Conservation (phyloP, 2,797 vertebrate species). For the Spinus pinus region DNA sequence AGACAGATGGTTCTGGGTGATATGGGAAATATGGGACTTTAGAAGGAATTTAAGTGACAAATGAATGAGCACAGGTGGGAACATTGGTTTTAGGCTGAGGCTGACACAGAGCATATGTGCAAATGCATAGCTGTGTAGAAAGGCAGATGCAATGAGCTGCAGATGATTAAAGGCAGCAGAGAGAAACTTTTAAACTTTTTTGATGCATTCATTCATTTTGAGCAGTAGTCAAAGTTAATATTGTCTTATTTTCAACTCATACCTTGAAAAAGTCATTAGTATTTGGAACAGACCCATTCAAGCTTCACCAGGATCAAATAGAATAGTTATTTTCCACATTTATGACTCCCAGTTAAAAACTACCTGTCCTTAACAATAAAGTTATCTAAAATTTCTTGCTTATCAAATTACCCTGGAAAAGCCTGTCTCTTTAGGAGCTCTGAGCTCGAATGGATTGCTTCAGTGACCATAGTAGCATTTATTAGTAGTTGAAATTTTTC, state of each 20-base stretch:
- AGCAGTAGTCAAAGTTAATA: not conserved
- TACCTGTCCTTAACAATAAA: not conserved
- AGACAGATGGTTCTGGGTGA: not conserved
- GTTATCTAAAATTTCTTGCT: not conserved
- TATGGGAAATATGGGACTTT: not conserved
- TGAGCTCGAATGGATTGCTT: not conserved
- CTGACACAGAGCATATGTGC: not conserved
- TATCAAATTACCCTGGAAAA: not conserved
- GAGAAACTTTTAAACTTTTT: not conserved
- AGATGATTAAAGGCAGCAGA: not conserved
- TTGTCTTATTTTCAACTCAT: not conserved
- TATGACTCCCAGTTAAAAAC: not conserved
- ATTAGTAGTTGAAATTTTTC: not conserved
- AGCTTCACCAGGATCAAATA: not conserved
- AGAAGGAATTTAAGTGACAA: not conserved
- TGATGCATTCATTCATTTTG: not conserved
- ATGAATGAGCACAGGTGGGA: not conserved
- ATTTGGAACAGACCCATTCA: not conserved
- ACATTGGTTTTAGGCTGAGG: not conserved
- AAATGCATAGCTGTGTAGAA: not conserved
- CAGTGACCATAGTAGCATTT: not conserved
- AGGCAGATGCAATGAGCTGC: not conserved
- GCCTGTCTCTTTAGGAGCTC: not conserved
- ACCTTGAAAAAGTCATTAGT: not conserved
- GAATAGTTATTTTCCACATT: not conserved